Base-by-base conservation (phyloP, 1,140 invertebrate genomes). In the Drosophila virilis region DNA sequence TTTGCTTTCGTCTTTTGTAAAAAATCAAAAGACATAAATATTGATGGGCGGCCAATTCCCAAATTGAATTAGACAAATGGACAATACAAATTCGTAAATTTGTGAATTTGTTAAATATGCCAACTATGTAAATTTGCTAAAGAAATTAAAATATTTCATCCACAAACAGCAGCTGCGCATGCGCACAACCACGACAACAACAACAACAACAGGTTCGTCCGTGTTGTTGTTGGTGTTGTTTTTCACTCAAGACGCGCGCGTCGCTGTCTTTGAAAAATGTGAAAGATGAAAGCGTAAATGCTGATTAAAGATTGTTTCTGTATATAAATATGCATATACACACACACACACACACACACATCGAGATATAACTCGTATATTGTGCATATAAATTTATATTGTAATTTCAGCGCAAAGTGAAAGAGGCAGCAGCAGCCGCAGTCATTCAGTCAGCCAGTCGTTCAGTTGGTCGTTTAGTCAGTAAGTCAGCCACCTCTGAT, bases 241-340 rank as follows among this genome's bases (percentile, higher is more conserved):
- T 82, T 75, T 51, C 76, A 75, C 65, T 79, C 54, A 58, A 74
- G 71, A 69, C 17, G 52, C 46, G 54, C 59, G 72, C 57, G 72
- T 52, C 50, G 60, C 40, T 67, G 72, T 54, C 51, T 84, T 84
- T 85, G 82, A 85, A 61, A 84, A 84, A 84, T 84, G 81, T 84
- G 80, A 84, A 84, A 84, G 81, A 84, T 84, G 81, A 84, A 84
- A 84, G 81, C 81, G 81, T 84, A 84, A 84, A 84, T 84, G 81
- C 81, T 84, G 81, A 84, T 85, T 84, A 85, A 84, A 84, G 81
- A 84, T 85, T 78, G 80, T 83, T 83, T 83, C 80, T 83, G 74
- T 62, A 69, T 77, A 77, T 65, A 68, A 58, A 72, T 67, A 73
- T 58, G 45, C 40, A 74, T 40, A 33, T 38, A 51, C 8, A 64